Conservation (phyloP, 92 coral and sea anemone species). For the Palythoa grandis region DNA sequence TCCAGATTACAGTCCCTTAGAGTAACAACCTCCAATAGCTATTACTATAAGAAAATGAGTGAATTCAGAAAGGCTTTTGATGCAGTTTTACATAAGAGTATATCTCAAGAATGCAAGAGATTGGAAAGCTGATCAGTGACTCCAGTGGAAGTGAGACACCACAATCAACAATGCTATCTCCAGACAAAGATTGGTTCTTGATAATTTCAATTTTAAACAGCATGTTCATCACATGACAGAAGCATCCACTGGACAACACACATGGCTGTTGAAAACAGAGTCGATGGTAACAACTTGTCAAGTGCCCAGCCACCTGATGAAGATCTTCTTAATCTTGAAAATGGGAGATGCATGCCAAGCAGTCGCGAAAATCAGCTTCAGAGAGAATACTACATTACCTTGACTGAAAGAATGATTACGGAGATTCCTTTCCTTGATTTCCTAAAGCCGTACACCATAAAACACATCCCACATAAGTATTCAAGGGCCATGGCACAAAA, state of each 20-base stretch:
- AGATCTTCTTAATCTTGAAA: constrained; percentile 30
- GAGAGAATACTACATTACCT: constrained; percentile 34
- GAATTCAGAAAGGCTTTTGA: constrained; percentile 31
- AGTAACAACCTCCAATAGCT: constrained; percentile 36
- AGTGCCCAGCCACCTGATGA: constrained; percentile 1
- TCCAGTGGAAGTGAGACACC: background rate
- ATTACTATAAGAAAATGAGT: constrained; percentile 41
- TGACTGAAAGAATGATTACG: constrained; percentile 41
- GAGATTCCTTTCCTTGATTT: constrained; percentile 30
- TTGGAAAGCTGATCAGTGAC: constrained; percentile 8
- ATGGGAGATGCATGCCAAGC: constrained; percentile 40
- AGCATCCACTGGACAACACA: constrained; percentile 33
- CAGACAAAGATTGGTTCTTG: constrained; percentile 32
- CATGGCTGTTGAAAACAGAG: constrained; percentile 41
- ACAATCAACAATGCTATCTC: background rate
- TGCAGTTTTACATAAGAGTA: background rate
- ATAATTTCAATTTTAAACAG: constrained; percentile 41
- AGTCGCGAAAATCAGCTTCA: constrained; percentile 4
- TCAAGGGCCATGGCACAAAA: constrained; percentile 40
- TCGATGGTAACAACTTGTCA: background rate
- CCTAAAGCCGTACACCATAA: constrained; percentile 30
- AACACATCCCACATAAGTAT: constrained; percentile 35
- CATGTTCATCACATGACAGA: constrained; percentile 53
- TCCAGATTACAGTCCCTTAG: constrained; percentile 36
- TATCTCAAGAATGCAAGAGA: constrained; percentile 24